Evolutionary conservation across 2,113 vertebrate genomes (phyloP).

Genomic region (Oryzias curvinotus): DNA sequence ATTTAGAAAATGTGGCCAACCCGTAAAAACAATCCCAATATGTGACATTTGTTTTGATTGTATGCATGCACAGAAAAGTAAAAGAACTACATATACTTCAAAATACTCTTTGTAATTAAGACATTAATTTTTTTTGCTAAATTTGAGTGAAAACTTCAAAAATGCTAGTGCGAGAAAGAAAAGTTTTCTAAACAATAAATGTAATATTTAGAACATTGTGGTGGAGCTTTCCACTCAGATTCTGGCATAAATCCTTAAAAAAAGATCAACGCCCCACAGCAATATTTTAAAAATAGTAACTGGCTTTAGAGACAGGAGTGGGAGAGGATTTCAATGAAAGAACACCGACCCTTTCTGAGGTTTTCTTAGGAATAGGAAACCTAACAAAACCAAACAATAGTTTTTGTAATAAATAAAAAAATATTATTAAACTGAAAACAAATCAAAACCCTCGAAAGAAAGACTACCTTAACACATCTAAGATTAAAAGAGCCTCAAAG

Average conservation of each 20-base stretch:
- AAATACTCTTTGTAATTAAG: too few relatives aligned
- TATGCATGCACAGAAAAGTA: too few relatives aligned
- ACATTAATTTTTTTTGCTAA: too few relatives aligned
- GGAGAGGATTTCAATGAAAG: not conserved
- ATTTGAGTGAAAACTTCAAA: too few relatives aligned
- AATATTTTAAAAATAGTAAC: constrained; percentile 2
- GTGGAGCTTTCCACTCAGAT: not conserved
- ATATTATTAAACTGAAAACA: not conserved
- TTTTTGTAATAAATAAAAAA: not conserved
- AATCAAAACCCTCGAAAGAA: not conserved
- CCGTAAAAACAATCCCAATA: too few relatives aligned
- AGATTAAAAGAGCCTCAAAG: not conserved
- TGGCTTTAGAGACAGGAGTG: not conserved
- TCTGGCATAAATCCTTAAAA: not conserved
- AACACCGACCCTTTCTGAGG: not conserved
- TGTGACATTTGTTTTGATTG: too few relatives aligned
- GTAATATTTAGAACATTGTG: constrained; percentile 1
- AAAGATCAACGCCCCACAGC: not conserved
- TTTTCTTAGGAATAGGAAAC: not conserved
- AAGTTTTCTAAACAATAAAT: not conserved
- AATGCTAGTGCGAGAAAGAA: not conserved
- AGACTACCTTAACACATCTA: not conserved
- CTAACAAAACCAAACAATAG: not conserved
- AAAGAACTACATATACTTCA: too few relatives aligned
- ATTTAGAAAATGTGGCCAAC: too few relatives aligned